A percentile compares a stretch with the other conserved stretches of the same genome.
These are phyloP conservation scores for Syngnathus floridae DNA, from an alignment of 2,113 vertebrate species.

Conservation along the genomic window DNA sequence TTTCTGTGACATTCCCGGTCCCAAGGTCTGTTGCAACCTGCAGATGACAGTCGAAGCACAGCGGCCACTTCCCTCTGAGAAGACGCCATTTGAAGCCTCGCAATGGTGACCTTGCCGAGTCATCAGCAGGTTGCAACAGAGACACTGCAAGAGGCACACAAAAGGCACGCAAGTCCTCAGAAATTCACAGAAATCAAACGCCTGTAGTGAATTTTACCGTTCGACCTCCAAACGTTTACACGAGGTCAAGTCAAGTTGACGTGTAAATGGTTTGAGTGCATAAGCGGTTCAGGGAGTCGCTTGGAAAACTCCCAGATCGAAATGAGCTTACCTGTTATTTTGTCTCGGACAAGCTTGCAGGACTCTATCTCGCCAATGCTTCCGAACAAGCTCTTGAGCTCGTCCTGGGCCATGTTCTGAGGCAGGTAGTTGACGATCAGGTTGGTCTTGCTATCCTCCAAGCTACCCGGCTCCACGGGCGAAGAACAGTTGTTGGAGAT, in stretches of 20 bases:
- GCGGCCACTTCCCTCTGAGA: no score
- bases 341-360: constrained; percentile 96
- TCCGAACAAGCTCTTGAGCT: constrained; percentile 93
- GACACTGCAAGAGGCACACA: no score
- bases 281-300: background rate
- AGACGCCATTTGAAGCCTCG: background rate
- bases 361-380: constrained; percentile 97
- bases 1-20: no score
- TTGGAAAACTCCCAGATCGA: background rate
- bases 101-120: background rate
- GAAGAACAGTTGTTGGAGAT: constrained; percentile 93
- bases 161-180: no score
- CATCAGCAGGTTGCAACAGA: no score
- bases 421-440: constrained; percentile 99
- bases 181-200: no score
- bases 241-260: background rate
- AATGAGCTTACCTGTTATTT: constrained; percentile 86
- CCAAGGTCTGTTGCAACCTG: no score
- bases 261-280: background rate
- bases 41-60: no score
- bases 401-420: constrained; percentile 97
- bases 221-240: no score
- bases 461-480: constrained; percentile 86
- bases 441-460: constrained; percentile 98
- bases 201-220: no score